Evolutionary conservation across 2,797 vertebrate species (phyloP).

Genomic region (Neopelma chrysocephalum): DNA sequence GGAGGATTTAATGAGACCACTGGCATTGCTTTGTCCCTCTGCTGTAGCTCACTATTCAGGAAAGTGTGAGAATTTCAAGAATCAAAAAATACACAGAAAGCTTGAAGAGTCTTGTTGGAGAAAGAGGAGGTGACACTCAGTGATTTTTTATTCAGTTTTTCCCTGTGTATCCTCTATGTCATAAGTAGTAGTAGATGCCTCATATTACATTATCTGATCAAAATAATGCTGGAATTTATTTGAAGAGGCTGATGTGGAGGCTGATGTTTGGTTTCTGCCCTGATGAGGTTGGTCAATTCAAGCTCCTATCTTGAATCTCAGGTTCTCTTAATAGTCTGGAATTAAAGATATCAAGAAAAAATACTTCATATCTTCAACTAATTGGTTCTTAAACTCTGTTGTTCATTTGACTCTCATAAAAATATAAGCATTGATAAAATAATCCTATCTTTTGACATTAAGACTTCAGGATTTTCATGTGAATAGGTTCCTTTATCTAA

Average conservation of each 20-base stretch:
- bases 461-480: not conserved
- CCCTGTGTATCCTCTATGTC: not conserved
- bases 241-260: not conserved
- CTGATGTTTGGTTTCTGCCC: not conserved
- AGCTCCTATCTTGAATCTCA: not conserved
- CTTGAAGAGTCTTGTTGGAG: not conserved
- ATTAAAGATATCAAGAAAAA: not conserved
- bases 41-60: not conserved
- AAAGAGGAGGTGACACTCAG: not conserved
- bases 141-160: not conserved
- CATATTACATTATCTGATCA: not conserved
- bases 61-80: not conserved
- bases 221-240: not conserved
- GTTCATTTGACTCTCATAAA: not conserved
- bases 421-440: not conserved
- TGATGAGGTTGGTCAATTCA: not conserved
- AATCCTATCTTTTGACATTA: not conserved
- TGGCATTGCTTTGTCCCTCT: not conserved
- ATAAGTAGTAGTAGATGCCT: not conserved
- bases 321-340: not conserved
- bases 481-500: not conserved
- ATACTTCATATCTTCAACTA: not conserved
- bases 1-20: constrained; percentile 3
- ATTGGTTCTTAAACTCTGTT: not conserved
- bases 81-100: not conserved